These are phyloP conservation scores for Cephus nigrinus DNA, from an alignment of 2,888 invertebrate species.

Conservation along the genomic window DNA sequence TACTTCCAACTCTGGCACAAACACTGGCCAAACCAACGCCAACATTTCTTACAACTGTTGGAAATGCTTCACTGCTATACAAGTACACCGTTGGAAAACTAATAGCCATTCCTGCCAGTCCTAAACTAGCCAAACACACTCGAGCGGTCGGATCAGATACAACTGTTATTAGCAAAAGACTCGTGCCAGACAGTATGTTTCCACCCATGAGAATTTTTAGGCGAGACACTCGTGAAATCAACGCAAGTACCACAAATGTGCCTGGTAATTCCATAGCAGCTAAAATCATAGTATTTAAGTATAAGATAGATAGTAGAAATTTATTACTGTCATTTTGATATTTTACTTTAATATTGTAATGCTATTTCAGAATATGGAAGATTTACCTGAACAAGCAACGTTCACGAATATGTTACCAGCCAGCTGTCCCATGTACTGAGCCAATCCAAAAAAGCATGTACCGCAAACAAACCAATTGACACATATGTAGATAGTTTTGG, in stretches of 20 bases:
- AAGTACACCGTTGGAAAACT: slow-evolving; percentile 89
- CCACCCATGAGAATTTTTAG: slow-evolving; percentile 57
- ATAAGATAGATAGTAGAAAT: not conserved
- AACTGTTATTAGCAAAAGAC: slow-evolving; percentile 47
- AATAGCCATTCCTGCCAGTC: slow-evolving; percentile 84
- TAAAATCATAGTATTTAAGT: slow-evolving; percentile 31
- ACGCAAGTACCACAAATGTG: slow-evolving; percentile 47
- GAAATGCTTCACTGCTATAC: slow-evolving; percentile 89
- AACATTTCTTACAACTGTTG: slow-evolving; percentile 88
- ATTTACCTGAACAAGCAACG: slow-evolving; percentile 69
- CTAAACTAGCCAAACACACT: slow-evolving; percentile 77
- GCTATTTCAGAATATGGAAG: not conserved
- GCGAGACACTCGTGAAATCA: slow-evolving; percentile 60
- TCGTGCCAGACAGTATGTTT: slow-evolving; percentile 49
- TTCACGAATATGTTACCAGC: slow-evolving; percentile 69
- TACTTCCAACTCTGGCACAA: slow-evolving; percentile 86
- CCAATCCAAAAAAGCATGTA: slow-evolving; percentile 71
- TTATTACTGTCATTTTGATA: not conserved
- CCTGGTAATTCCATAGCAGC: slow-evolving; percentile 60
- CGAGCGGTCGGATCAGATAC: slow-evolving; percentile 59
- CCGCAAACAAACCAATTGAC: slow-evolving; percentile 70
- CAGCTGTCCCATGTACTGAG: slow-evolving; percentile 68
- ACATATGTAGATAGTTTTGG: slow-evolving; percentile 62
- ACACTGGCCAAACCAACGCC: slow-evolving; percentile 89
- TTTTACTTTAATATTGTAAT: not conserved